Conservation (phyloP, 2,113 vertebrate species). For the Odocoileus hemionus region DNA sequence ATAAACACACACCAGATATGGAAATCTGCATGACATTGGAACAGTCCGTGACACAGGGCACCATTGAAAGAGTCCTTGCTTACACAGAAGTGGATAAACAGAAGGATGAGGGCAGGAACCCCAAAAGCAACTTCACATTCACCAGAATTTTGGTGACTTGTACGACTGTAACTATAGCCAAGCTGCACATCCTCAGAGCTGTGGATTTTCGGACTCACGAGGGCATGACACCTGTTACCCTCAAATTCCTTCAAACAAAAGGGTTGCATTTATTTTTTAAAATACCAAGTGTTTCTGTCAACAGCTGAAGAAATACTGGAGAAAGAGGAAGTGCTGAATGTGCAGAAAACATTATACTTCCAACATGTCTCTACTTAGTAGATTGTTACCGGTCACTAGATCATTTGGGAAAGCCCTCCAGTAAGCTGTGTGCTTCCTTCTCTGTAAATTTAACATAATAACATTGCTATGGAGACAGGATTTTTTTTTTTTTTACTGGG, state of each 20-base stretch:
- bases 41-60: constrained; percentile 66
- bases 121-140: constrained; percentile 66
- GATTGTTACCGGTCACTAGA: accelerated
- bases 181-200: constrained; percentile 49
- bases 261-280: constrained; percentile 33
- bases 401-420: not conserved
- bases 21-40: constrained; percentile 60
- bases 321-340: not conserved
- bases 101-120: constrained; percentile 64
- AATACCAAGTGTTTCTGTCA: constrained; percentile 1
- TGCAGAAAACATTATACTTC: not conserved
- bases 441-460: not conserved
- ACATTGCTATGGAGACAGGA: not conserved
- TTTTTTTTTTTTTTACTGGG: not conserved
- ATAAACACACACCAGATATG: constrained; percentile 70
- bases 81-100: constrained; percentile 74
- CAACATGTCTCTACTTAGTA: not conserved
- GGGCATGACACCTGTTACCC: not conserved
- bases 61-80: constrained; percentile 67
- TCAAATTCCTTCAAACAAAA: not conserved
- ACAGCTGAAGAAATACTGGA: not conserved
- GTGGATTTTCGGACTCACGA: constrained; percentile 22
- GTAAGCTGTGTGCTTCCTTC: not conserved
- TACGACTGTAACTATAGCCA: constrained; percentile 45
- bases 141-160: constrained; percentile 60